Evolutionary conservation across 2,888 invertebrate genomes (phyloP), one percentile per base, ranked within the genome.

Genomic region (Lasioglossum villosulum): DNA sequence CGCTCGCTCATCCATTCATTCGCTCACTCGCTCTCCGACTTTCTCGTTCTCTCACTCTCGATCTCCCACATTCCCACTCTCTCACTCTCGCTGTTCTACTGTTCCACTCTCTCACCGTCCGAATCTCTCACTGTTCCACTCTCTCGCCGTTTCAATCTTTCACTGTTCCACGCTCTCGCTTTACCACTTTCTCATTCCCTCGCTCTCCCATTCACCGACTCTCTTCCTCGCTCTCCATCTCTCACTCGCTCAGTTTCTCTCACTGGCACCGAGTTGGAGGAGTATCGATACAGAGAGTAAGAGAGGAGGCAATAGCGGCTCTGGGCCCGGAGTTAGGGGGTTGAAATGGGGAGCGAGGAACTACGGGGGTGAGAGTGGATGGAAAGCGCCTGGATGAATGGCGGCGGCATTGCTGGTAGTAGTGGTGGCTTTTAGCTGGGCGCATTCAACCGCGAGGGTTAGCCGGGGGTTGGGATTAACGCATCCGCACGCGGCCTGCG

Each of bases 391-490:
- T 83, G 72, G 86, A 91, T 91, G 91, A 91, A 91, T 91, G 91
- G 91, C 86, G 88, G 73, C 87, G 79, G 89, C 84, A 79, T 84
- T 73, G 83, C 75, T 78, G 88, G 80, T 89, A 63, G 88, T 89
- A 71, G 82, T 85, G 89, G 90, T 91, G 91, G 92, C 92, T 92
- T 91, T 89, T 92, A 91, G 91, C 90, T 87, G 90, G 86, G 86
- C 88, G 91, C 91, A 92, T 91, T 91, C 91, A 92, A 92, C 92
- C 90, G 87, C 88, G 90, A 92, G 88, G 90, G 86, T 91, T 91
- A 91, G 88, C 84, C 84, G 82, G 88, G 89, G 87, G 85, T 87
- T 81, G 90, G 90, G 88, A 90, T 89, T 89, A 90, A 91, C 91
- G 90, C 92, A 88, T 91, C 92, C 86, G 73, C 85, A 87, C 87